A percentile compares a stretch with the other conserved stretches of the same genome.
Conservation (phyloP, 2,797 vertebrate species). For the Antrozous pallidus region DNA sequence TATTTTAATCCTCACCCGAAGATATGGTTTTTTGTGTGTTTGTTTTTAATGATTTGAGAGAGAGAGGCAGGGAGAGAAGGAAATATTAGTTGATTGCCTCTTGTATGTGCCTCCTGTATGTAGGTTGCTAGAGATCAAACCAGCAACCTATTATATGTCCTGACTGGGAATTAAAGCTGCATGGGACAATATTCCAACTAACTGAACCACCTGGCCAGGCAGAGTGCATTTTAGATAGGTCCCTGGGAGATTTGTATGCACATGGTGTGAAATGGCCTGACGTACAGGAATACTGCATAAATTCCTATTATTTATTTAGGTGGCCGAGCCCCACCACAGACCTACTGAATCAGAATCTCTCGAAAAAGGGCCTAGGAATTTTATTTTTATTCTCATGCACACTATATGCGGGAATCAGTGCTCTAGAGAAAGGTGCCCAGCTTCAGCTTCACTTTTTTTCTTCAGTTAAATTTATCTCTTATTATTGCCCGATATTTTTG, state of each 20-base stretch:
- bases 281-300: background rate
- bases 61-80: background rate
- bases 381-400: background rate
- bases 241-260: background rate
- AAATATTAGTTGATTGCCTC: background rate
- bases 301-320: fast-evolving
- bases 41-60: background rate
- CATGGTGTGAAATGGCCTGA: background rate
- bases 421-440: background rate
- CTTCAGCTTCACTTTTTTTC: background rate
- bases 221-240: background rate
- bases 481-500: background rate
- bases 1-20: background rate
- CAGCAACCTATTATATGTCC: background rate
- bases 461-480: background rate
- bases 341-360: background rate
- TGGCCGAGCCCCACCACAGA: background rate
- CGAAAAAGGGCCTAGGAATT: background rate
- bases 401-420: background rate
- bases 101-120: background rate
- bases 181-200: background rate
- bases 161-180: background rate
- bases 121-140: background rate
- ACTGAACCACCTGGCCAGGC: background rate
- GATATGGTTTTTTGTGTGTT: background rate